phyloP scores from a whole-genome alignment of 1,140 invertebrate species.

The Drosophila ficusphila region DNA sequence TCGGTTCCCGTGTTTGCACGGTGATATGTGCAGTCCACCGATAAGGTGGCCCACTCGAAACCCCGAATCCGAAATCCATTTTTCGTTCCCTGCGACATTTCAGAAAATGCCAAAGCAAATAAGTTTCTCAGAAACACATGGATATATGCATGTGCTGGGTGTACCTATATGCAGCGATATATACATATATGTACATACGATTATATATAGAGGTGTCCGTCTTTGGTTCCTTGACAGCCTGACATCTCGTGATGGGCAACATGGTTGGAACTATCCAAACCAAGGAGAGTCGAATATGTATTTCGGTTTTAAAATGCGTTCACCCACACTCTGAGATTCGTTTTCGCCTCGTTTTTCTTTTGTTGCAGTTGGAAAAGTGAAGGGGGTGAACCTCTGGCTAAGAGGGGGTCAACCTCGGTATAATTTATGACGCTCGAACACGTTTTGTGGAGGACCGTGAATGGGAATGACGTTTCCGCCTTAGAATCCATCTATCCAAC shows the following conservation, averaged over 20 bases:
- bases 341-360: constrained; percentile 43
- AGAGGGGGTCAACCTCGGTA: constrained; percentile 40
- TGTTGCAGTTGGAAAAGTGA: constrained; percentile 32
- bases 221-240: constrained; percentile 37
- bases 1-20: constrained; percentile 18
- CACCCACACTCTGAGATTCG: constrained; percentile 30
- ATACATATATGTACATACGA: too few species aligned
- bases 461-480: constrained; percentile 49
- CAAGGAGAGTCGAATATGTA: constrained; percentile 19
- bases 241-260: constrained; percentile 48
- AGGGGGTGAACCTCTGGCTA: constrained; percentile 7
- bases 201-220: constrained; percentile 30
- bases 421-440: constrained; percentile 76
- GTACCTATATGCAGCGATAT: constrained; percentile 17
- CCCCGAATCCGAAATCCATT: constrained; percentile 59
- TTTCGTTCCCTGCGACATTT: constrained; percentile 64
- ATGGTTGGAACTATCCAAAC: constrained; percentile 41
- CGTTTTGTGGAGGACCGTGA: constrained; percentile 44
- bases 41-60: constrained; percentile 37
- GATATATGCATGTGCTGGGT: constrained; percentile 12
- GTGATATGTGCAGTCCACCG: constrained; percentile 37
- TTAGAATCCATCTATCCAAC: constrained; percentile 25
- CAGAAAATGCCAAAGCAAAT: constrained; percentile 69
- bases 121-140: constrained; percentile 27
- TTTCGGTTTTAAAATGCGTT: constrained; percentile 43